Evolutionary conservation across 64 coral and sea anemone species (phyloP).

Genomic region (Actinia equina): DNA sequence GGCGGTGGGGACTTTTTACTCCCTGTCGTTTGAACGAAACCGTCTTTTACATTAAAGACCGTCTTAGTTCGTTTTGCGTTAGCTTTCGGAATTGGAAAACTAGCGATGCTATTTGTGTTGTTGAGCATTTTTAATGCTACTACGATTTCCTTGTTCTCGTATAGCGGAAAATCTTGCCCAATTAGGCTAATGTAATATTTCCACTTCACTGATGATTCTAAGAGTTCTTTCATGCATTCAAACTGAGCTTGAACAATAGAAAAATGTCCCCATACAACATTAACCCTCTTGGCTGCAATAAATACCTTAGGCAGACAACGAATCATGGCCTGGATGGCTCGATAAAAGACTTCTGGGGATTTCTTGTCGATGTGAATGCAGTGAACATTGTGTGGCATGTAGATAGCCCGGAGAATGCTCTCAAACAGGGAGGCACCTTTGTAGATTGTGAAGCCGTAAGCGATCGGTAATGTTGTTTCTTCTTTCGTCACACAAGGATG

Average conservation of each 20-base stretch:
- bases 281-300: background rate
- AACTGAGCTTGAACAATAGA: conserved; percentile 6
- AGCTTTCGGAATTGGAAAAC: background rate
- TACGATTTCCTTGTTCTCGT: conserved; percentile 7
- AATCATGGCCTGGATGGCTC: background rate
- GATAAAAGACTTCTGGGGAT: background rate
- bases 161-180: conserved; percentile 24
- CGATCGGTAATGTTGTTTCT: conserved; percentile 6
- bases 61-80: background rate
- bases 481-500: background rate
- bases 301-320: conserved; percentile 7
- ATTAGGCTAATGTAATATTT: conserved; percentile 1
- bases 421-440: conserved; percentile 5
- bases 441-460: conserved; percentile 1
- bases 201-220: background rate
- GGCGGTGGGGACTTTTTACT: conserved; percentile 16
- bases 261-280: conserved; percentile 24
- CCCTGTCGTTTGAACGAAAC: no score
- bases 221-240: background rate
- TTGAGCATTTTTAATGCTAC: background rate
- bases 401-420: background rate
- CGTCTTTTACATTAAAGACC: background rate
- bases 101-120: conserved; percentile 1
- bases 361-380: conserved; percentile 28
- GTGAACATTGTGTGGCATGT: conserved; percentile 27